These are phyloP conservation scores for Felis catus DNA, from an alignment of 2,113 vertebrate species.

Conservation along the genomic window F.catus_Fca126_mat1.0 CM031413.1:38606001-38606500, in stretches of 20 bases:
- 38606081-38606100: background rate
- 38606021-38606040: no score
- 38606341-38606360: background rate
- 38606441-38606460: background rate
- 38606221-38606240: background rate
- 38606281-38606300: background rate
- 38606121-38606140: background rate
- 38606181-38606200: background rate
- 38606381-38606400: background rate
- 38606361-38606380: background rate
- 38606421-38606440: background rate
- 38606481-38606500: slow-evolving; percentile 40
- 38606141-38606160: background rate
- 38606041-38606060: no score
- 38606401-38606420: background rate
- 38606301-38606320: background rate
- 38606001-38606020: no score
- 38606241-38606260: background rate
- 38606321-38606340: background rate
- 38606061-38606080: no score
- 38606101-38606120: background rate
- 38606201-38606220: background rate
- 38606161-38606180: background rate
- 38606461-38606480: background rate
- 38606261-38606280: background rate